Evolutionary conservation across 35 echinoderm and acorn worm species (phyloP).

Genomic region (Stichopus chloronotus): DNA sequence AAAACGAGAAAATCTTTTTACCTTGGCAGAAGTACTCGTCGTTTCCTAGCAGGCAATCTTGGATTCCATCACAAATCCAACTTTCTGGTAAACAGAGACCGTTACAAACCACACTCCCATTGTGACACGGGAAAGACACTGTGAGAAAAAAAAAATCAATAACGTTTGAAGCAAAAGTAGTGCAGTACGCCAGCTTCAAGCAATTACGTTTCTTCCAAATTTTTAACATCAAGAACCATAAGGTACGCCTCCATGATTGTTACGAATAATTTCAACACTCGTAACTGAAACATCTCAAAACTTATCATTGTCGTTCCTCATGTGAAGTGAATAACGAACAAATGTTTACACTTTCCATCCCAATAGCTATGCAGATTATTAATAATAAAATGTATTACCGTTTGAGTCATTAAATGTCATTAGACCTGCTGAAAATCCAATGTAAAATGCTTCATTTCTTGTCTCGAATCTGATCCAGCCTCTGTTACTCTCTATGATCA

Average conservation of each 20-base stretch:
- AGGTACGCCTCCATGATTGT: no score
- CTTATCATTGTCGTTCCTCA: no score
- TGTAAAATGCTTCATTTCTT: not conserved
- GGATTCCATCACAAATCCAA: slow-evolving; percentile 10
- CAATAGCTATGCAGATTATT: no score
- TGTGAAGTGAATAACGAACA: no score
- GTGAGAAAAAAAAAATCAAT: no score
- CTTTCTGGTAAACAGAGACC: not conserved
- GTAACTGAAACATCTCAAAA: no score
- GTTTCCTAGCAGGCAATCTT: not conserved
- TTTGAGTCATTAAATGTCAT: not conserved
- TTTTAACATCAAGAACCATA: no score
- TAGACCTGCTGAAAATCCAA: slow-evolving; percentile 20
- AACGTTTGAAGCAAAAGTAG: no score
- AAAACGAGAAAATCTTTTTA: not conserved
- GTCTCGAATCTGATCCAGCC: slow-evolving; percentile 35
- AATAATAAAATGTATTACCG: not conserved
- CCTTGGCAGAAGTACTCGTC: not conserved
- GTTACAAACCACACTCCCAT: not conserved
- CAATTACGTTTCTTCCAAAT: no score
- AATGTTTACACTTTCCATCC: no score
- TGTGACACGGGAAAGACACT: slow-evolving; percentile 27
- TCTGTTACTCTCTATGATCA: not conserved
- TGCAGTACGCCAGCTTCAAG: no score
- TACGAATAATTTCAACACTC: no score